Percentiles rank a stretch among this genome's conserved stretches.
Conservation (phyloP, 1,140 invertebrate species). For the Paraescarpia echinospica region DNA sequence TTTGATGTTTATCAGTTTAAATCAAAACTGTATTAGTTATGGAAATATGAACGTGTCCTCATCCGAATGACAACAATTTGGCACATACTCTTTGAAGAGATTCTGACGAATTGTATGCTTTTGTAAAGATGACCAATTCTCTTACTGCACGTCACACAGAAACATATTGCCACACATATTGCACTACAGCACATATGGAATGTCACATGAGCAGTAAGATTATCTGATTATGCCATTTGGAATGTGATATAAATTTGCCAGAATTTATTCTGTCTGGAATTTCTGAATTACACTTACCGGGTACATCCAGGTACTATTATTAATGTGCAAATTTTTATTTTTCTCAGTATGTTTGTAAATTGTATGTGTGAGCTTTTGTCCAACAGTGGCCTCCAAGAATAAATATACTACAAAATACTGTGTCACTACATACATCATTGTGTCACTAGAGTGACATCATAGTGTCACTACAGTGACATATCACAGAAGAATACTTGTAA, state of each 20-base stretch:
- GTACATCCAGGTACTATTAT: background rate
- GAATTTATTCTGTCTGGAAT: background rate
- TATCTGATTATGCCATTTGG: background rate
- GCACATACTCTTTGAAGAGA: background rate
- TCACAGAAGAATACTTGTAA: background rate
- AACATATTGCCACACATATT: background rate
- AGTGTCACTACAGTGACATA: background rate
- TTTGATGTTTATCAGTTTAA: too few relatives aligned
- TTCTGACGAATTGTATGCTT: background rate
- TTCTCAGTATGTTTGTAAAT: background rate
- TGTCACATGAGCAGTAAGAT: background rate
- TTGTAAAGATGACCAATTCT: background rate
- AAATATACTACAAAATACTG: background rate
- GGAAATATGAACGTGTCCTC: too few relatives aligned
- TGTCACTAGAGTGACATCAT: background rate
- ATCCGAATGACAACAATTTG: background rate
- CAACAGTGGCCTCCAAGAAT: background rate
- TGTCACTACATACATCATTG: background rate
- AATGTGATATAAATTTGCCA: background rate
- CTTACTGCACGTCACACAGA: background rate
- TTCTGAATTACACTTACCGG: background rate
- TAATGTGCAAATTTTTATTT: too few relatives aligned
- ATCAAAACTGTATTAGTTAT: too few relatives aligned
- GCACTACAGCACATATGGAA: too few relatives aligned
- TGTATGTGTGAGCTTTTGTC: background rate